Conservation (phyloP, 2,797 vertebrate genomes). For the Danio choprae region DNA sequence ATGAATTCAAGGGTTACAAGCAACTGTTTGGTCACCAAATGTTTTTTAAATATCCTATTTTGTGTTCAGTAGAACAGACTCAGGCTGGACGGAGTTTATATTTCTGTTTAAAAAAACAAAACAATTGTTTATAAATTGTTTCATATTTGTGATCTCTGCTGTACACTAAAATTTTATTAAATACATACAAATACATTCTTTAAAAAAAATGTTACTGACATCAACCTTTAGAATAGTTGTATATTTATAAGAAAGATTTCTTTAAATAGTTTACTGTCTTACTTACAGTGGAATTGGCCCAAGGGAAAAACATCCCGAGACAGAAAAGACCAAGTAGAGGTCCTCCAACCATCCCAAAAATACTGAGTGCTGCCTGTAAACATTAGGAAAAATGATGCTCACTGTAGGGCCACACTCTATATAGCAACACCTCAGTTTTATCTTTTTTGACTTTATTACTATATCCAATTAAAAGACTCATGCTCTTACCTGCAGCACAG, state of each 20-base stretch:
- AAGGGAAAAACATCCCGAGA: constrained; percentile 94
- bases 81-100: too few relatives aligned
- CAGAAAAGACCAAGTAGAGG: constrained; percentile 91
- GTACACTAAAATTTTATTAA: neutral
- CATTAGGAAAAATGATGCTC: constrained; percentile 31
- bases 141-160: too few relatives aligned
- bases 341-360: constrained; percentile 97
- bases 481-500: constrained; percentile 87
- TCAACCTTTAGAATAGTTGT: neutral
- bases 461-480: neutral
- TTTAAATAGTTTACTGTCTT: neutral
- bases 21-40: too few relatives aligned
- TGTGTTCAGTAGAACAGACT: too few relatives aligned
- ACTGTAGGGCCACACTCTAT: neutral
- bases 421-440: neutral
- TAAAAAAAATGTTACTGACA: neutral
- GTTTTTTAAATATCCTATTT: too few relatives aligned
- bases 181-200: neutral
- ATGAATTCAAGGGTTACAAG: too few relatives aligned
- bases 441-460: neutral
- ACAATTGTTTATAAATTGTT: neutral
- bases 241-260: too few relatives aligned
- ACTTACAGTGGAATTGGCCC: constrained; percentile 89
- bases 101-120: neutral
- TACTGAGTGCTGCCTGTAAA: constrained; percentile 92